Evolutionary conservation across 2,797 vertebrate species (phyloP).

Genomic region (Aeoliscus strigatus): DNA sequence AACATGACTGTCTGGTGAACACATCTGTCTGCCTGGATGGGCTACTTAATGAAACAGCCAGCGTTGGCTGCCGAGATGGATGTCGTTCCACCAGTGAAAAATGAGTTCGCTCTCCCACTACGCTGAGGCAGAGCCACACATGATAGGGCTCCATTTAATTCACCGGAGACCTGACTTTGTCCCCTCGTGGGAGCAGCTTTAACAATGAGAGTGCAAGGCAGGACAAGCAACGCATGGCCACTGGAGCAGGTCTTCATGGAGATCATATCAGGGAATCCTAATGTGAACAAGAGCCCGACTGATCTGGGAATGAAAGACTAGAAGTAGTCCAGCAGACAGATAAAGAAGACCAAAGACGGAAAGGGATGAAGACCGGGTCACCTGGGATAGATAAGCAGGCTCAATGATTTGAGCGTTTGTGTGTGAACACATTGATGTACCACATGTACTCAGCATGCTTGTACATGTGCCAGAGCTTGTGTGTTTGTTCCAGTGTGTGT

Average conservation of each 20-base stretch:
- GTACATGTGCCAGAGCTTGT: constrained; percentile 18
- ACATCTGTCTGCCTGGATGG: constrained; percentile 79
- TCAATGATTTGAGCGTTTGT: constrained; percentile 39
- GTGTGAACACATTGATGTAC: constrained; percentile 5
- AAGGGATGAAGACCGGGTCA: constrained; percentile 58
- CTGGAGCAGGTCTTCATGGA: constrained; percentile 70
- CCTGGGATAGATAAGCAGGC: constrained; percentile 69
- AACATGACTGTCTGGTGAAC: constrained; percentile 71
- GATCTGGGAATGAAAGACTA: constrained; percentile 67
- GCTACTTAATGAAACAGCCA: constrained; percentile 81
- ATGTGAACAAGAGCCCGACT: constrained; percentile 72
- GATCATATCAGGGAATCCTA: constrained; percentile 76
- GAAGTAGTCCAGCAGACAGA: constrained; percentile 64
- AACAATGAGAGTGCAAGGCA: constrained; percentile 68
- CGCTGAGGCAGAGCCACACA: constrained; percentile 57
- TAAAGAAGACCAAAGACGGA: constrained; percentile 52
- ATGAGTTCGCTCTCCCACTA: constrained; percentile 64
- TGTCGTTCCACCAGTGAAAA: constrained; percentile 71
- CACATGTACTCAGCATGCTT: constrained; percentile 8
- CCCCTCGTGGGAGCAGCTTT: constrained; percentile 58
- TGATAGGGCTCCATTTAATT: constrained; percentile 64
- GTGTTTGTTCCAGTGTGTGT: constrained; percentile 18
- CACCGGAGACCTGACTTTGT: constrained; percentile 59
- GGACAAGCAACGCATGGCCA: constrained; percentile 71
- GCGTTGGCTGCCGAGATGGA: constrained; percentile 69